Evolutionary conservation across 23 tunicate genomes (phyloP), one percentile per base, ranked within the genome.

Genomic region (Phallusia fumigata): DNA sequence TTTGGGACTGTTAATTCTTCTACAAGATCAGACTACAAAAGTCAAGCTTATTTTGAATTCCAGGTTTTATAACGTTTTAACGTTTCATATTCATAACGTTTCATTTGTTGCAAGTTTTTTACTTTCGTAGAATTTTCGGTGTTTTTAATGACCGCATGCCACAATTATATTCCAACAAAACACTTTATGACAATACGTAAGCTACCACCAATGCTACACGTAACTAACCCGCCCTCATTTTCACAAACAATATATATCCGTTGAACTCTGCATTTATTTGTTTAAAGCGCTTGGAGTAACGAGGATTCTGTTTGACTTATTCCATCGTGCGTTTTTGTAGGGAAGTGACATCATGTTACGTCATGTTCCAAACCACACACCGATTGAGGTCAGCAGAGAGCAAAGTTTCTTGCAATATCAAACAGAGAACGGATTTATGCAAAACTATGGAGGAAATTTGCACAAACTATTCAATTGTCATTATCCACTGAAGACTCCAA

Each of bases 301-400:
- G 18, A 18, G 65, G 19, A 18, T 52, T 19, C 18, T 52, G 65
- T 19, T 52, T 52, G 19, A 18, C 18, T 18, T 18, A 18, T 18
- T 19, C 19, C 65, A 19, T 19, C 18, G 18, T 18, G 19, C 65
- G 19, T 52, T 52, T 52, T n/a, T n/a, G 10, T 31, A 74, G 78
- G 45, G 78, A 74, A 35, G 13, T 3, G 78, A 35, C 35, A 15
- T 74, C 15, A 74, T 74, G 78, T 10, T 74, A 5, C 78, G 78
- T 31, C 78, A 74, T 19, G 78, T 74, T 5, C 78, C 78, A 33
- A 74, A 74, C 78, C 40, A 74, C 12, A 74, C 78, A 31, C 78
- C 78, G 2, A 19, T 74, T 2, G 78, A 74, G 44, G 22, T 33
- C 26, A 33, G 44, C 10, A 30, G 45, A 74, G 22, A 33, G 10